Evolutionary conservation across 37 sponge, comb jelly and placozoan genomes (phyloP), one percentile per base, ranked within the genome.

Genomic region (Corticium candelabrum): DNA sequence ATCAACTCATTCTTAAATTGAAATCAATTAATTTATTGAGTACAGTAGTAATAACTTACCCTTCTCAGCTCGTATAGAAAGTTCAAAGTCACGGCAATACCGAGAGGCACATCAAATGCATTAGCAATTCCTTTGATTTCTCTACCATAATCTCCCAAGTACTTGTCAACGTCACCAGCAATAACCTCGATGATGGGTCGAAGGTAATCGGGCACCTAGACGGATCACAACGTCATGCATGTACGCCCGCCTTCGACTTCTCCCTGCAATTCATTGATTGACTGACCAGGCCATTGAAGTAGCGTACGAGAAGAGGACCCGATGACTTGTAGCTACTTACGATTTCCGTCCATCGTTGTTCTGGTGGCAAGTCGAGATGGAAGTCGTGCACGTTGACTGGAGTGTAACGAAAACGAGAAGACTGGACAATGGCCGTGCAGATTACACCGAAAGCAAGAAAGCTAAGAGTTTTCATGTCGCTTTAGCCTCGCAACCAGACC

Each of bases 61-160:
- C 77, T 81, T 57, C 89, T 34, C 35, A 88, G 69, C 37, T 85
- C 89, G 31, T 85, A 88, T 29, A 79, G 68, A n/a, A 88, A 68
- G 77, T 89, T 89, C 70, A 89, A 83, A 1, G 73, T 68, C 37
- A 89, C 86, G 27, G 85, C 15, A 0, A 82, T 71, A 3, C 89
- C 89, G 4, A 89, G 68, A 38, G 83, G 84, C 76, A 89, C 75
- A 11, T 41, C 74, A 73, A 67, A 69, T 39, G 82, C 85, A 34
- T 89, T 79, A 3, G 89, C 85, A 69, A 89, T 79, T 1, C 77
- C 80, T 69, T 68, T 82, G 83, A 89, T 85, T 41, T 89, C 89
- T 31, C 80, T 37, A 3, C 89, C 86, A 2, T 81, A 71, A 29
- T 85, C 89, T 35, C 89, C 89, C 38, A 88, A 57, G 37, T 82